A percentile compares a stretch with the other conserved stretches of the same genome.
These are phyloP conservation scores for Callopanchax toddi DNA, from an alignment of 2,113 vertebrate species.

Conservation along the genomic window DNA sequence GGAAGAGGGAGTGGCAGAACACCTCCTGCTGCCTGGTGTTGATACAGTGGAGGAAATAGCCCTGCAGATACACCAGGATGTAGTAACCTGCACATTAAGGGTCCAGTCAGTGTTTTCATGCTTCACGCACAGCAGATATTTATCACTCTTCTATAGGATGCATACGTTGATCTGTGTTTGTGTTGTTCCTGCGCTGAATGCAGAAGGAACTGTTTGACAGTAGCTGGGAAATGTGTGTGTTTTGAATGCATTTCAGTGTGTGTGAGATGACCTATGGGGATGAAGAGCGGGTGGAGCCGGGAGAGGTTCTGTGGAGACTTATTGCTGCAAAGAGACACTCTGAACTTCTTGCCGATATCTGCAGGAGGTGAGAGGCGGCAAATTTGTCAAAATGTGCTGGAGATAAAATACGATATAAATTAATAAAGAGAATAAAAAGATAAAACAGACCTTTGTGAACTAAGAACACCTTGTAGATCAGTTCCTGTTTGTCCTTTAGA, in stretches of 20 bases:
- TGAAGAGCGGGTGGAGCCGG: slow-evolving; percentile 82
- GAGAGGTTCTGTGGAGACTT: slow-evolving; percentile 44
- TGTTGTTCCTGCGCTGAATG: neutral
- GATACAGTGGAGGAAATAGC: slow-evolving; percentile 89
- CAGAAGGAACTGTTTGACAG: no score
- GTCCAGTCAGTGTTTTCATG: slow-evolving; percentile 21
- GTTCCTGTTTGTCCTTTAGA: slow-evolving; percentile 68
- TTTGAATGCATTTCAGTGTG: slow-evolving; percentile 19
- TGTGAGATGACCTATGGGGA: slow-evolving; percentile 86
- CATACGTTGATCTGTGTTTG: neutral
- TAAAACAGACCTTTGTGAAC: slow-evolving; percentile 87
- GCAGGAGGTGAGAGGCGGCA: slow-evolving; percentile 16
- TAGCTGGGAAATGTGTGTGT: neutral
- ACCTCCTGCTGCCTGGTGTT: slow-evolving; percentile 91
- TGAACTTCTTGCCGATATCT: slow-evolving; percentile 92
- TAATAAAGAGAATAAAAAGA: neutral
- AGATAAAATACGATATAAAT: neutral
- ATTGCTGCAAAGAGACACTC: slow-evolving; percentile 73
- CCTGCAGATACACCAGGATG: slow-evolving; percentile 87
- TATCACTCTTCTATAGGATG: neutral
- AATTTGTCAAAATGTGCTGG: neutral
- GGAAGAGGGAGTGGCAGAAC: slow-evolving; percentile 90
- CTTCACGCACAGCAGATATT: neutral
- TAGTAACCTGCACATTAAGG: slow-evolving; percentile 83
- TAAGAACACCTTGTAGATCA: slow-evolving; percentile 85